Base-by-base conservation (phyloP, 2,113 vertebrate genomes). In the Ascaphus truei region DNA sequence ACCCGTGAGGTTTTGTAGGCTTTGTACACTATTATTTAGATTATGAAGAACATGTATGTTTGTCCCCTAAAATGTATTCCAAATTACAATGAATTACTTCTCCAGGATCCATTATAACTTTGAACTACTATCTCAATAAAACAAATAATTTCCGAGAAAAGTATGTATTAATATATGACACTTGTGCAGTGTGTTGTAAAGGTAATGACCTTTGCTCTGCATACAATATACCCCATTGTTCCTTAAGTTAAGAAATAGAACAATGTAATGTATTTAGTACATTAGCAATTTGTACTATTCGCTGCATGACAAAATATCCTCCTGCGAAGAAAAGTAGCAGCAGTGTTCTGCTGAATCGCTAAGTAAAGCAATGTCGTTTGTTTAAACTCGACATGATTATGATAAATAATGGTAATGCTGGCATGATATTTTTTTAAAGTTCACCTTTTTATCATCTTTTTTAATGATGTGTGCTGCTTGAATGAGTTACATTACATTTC, bases 361-460 rank as follows among this genome's bases (percentile, higher is more conserved):
- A 23, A 53, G 52, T 56, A 57, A 26, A 20, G 26, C 3, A 16
- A 13, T 1, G n/a, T 26, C 57, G 51, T 67, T 67, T 67, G 41
- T 67, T 67, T 67, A 67, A 67, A 23, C 51, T 31, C 13, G 3
- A 16, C 36, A 2, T 45, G 51, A 56, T 55, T 22, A 57, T n/a
- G 64, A 52, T 30, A 45, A 57, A 57, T 30, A 67, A 16, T n/a
- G 18, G 23, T 41, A 66, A 66, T 29, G 48, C 45, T 26, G 25
- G 11, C 16, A 52, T 45, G 62, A 66, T 55, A 37, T 52, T 39
- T 64, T 23, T 26, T 12, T 53, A 20, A 29, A 13, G 25, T 29
- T 53, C 47, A 36, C 48, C 34, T 51, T 34, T 47, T 16, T 34
- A 63, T 50, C 45, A 33, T 48, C 11, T 11, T 13, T n/a, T 37